Percentiles rank a stretch among this genome's conserved stretches.
These are phyloP conservation scores for Gymnoscopelus braueri DNA, from an alignment of 2,797 vertebrate species.

Conservation along the genomic window DNA sequence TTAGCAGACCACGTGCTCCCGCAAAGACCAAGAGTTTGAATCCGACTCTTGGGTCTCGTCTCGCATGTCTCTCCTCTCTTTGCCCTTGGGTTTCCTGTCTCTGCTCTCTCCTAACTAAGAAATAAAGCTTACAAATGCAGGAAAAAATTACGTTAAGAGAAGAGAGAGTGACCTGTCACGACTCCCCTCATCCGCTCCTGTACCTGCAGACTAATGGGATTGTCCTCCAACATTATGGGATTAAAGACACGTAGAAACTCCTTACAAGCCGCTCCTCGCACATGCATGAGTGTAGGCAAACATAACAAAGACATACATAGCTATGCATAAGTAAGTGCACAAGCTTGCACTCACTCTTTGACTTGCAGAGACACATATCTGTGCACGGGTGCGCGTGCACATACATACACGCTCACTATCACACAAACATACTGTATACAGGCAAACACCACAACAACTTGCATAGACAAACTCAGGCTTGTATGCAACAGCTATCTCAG, in stretches of 20 bases:
- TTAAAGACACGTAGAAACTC: conserved; percentile 62
- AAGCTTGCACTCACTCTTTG: not conserved
- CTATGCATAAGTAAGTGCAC: not conserved
- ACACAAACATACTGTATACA: not conserved
- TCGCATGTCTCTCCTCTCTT: no score
- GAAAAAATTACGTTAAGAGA: no score
- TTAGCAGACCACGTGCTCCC: not conserved
- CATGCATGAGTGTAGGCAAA: not conserved
- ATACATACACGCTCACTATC: not conserved
- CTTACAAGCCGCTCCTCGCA: conserved; percentile 14
- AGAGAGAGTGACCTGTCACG: no score
- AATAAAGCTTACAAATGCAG: no score
- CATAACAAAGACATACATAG: not conserved
- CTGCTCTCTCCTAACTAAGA: no score
- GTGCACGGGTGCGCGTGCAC: not conserved
- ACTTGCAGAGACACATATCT: not conserved
- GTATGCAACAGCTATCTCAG: conserved; percentile 21
- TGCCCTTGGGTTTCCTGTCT: no score
- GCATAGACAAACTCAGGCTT: conserved; percentile 10
- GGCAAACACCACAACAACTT: not conserved
- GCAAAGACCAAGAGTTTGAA: no score
- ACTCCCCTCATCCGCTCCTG: not conserved
- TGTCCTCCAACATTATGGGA: conserved; percentile 56
- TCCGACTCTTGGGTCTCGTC: no score
- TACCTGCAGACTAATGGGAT: conserved; percentile 69